phyloP scores from a whole-genome alignment of 2,113 vertebrate genomes.

The Sander vitreus region DNA sequence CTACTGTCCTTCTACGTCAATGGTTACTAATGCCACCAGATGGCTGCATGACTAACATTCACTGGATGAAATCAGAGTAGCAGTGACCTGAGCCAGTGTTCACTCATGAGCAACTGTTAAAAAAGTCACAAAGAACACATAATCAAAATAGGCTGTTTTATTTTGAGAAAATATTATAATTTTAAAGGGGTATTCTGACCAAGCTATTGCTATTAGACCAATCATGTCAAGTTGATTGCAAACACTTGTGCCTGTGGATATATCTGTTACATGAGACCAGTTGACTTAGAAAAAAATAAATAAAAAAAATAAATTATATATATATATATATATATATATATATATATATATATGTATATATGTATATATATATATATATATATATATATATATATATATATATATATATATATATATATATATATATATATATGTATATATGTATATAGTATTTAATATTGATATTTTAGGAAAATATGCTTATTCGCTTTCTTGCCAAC shows the following conservation, averaged over 20 bases:
- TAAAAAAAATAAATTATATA: too few species aligned
- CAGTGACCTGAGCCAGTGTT: slow-evolving; percentile 13
- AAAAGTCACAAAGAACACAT: neutral
- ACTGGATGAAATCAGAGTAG: slow-evolving; percentile 48
- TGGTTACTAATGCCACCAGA: slow-evolving; percentile 71
- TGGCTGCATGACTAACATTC: slow-evolving; percentile 70
- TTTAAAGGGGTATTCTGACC: neutral
- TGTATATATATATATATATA: too few species aligned
- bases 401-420: too few species aligned
- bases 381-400: too few species aligned
- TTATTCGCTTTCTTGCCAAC: neutral
- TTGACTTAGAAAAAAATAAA: neutral
- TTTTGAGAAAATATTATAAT: neutral
- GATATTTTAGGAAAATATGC: neutral
- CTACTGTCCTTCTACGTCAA: slow-evolving; percentile 75
- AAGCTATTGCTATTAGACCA: neutral
- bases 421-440: too few species aligned
- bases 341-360: too few species aligned
- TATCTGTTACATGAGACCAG: neutral
- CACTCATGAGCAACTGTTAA: slow-evolving; percentile 1
- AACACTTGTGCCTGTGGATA: neutral
- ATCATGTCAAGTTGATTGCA: neutral
- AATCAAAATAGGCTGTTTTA: neutral
- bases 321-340: too few species aligned
- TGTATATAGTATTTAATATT: too few species aligned